Percentiles rank a stretch among this genome's conserved stretches.
Evolutionary conservation across 2,888 invertebrate species (phyloP).

Genomic region (Dermolepida albohirtum): DNA sequence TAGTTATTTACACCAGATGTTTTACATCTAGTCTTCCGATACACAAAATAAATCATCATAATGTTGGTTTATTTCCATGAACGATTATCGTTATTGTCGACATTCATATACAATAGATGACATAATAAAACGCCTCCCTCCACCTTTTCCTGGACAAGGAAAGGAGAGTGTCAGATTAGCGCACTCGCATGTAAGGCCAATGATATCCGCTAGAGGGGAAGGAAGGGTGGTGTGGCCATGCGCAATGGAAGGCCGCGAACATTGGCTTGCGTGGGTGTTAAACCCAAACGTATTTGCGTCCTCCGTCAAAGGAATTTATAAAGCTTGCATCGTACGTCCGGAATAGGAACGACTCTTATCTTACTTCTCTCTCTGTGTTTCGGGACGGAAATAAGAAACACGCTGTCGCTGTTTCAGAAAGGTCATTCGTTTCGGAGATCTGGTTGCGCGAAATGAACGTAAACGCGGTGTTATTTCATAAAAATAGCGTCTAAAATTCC

Average conservation of each 20-base stretch:
- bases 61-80: slow-evolving; percentile 1
- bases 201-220: slow-evolving; percentile 50
- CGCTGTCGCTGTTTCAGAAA: too few species aligned
- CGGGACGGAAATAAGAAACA: too few species aligned
- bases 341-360: too few species aligned
- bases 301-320: slow-evolving; percentile 25
- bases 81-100: background rate
- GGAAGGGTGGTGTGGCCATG: slow-evolving; percentile 44
- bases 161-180: slow-evolving; percentile 46
- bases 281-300: slow-evolving; percentile 18
- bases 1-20: too few species aligned
- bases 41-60: background rate
- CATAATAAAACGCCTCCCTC: too few species aligned
- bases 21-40: background rate
- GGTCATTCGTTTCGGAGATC: too few species aligned
- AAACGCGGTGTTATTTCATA: too few species aligned
- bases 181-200: slow-evolving; percentile 53
- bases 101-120: too few species aligned
- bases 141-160: background rate
- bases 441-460: too few species aligned
- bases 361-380: too few species aligned
- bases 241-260: slow-evolving; percentile 45
- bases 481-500: too few species aligned
- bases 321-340: background rate
- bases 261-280: slow-evolving; percentile 45